Evolutionary conservation across 2,888 invertebrate species (phyloP), one percentile per base, ranked within the genome.

Genomic region (Pterostichus niger): DNA sequence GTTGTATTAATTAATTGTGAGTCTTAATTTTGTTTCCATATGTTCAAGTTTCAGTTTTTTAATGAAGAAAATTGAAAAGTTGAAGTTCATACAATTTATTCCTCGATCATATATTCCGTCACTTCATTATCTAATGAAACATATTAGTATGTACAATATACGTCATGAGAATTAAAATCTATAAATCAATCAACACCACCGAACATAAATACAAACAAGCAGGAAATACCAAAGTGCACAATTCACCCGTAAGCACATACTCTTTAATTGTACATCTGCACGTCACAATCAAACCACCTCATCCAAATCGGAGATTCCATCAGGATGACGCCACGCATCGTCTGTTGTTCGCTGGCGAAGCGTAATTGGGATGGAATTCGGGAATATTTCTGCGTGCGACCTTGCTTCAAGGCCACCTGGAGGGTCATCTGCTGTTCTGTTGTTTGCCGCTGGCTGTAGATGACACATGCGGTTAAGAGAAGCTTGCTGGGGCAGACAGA

Each of bases 381-480:
- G 82, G 75, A 82, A 82, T 80, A 68, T n/a, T 61, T 46, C 73
- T 59, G 73, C 49, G 80, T 80, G 56, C 84, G 85, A 82, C 85
- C 85, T 85, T 85, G 84, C 64, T 71, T 64, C 84, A 84, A 84
- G 84, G 83, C 79, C 83, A 83, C 76, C 15, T 33, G 44, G 31
- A 61, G 46, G 78, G 40, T 78, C 44, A 59, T 78, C 61, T 24
- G 46, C 59, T n/a, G 24, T 54, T 54, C 24, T 24, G 24, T 24
- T 24, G 24, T 17, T 64, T 35, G 35, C 64, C 31, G 64, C 35
- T 3, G 59, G 59, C 64, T 31, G 35, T 1, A 31, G 64, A 64
- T 33, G 35, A 64, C 64, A 33, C 35, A 31, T 6, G 4, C 64
- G 64, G 11, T 15, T 31, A 54, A 24, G 31, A 4, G 31, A 46